Conservation (phyloP, 1,140 invertebrate species). For the Telenomus remus region DNA sequence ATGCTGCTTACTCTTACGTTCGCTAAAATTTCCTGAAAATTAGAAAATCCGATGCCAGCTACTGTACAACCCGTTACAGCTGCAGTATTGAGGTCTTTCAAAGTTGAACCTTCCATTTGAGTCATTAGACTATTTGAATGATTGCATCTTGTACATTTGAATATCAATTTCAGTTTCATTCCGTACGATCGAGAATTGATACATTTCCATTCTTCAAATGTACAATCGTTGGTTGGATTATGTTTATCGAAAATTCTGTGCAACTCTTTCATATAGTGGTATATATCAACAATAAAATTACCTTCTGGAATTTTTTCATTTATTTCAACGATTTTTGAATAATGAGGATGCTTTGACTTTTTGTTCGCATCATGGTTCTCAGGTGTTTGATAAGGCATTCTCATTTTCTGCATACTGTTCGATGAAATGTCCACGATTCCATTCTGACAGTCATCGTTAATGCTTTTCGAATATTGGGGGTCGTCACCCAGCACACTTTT, state of each 20-base stretch:
- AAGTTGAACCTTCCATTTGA: background rate
- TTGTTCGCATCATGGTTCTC: too few species aligned
- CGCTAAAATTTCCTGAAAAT: background rate
- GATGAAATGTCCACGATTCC: too few species aligned
- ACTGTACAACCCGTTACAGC: background rate
- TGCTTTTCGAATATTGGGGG: too few species aligned
- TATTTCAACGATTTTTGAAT: background rate
- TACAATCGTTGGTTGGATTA: background rate
- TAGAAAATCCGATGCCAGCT: background rate
- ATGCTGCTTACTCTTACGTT: background rate
- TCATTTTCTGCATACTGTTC: too few species aligned
- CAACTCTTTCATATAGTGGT: background rate
- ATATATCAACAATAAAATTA: background rate
- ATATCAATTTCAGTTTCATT: background rate
- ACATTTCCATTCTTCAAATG: background rate
- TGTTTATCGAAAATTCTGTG: background rate
- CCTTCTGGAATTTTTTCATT: background rate
- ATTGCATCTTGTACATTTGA: background rate
- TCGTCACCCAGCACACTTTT: too few species aligned
- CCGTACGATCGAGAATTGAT: background rate
- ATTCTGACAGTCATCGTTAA: too few species aligned
- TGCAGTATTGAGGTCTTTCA: background rate
- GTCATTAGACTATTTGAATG: background rate
- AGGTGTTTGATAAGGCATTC: too few species aligned
- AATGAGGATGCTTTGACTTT: too few species aligned